Conservation (phyloP, 2,888 invertebrate species). For the Lobophora halterata region DNA sequence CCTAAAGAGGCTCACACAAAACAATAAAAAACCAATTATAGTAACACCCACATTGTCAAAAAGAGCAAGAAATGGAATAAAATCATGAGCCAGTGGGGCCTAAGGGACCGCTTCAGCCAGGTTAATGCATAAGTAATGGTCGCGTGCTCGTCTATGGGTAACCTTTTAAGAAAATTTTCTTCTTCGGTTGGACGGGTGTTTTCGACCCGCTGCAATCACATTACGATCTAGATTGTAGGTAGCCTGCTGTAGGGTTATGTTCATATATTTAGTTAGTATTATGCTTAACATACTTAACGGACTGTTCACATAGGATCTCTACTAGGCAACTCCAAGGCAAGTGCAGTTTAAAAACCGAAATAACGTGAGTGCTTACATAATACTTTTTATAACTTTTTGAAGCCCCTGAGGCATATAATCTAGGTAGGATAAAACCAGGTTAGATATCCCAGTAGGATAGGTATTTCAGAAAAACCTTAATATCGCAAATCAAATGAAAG, state of each 20-base stretch:
- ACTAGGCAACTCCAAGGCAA: too few species aligned
- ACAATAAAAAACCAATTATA: conserved; percentile 27
- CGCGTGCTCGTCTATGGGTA: conserved; percentile 58
- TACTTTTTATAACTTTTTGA: too few species aligned
- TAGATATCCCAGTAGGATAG: too few species aligned
- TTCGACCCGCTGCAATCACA: conserved; percentile 29
- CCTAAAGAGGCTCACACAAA: not conserved
- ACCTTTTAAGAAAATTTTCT: conserved; percentile 62
- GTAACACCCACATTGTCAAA: conserved; percentile 32
- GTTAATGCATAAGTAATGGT: conserved; percentile 83
- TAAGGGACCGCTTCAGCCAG: conserved; percentile 76
- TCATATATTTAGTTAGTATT: too few species aligned
- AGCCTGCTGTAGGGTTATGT: conserved; percentile 4
- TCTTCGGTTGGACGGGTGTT: conserved; percentile 27
- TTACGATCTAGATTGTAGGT: conserved; percentile 16
- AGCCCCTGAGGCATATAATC: too few species aligned
- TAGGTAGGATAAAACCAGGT: too few species aligned
- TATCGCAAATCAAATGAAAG: too few species aligned
- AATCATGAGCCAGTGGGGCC: conserved; percentile 58
- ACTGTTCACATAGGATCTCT: too few species aligned
- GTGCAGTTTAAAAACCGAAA: too few species aligned
- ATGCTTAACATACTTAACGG: too few species aligned
- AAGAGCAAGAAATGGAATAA: conserved; percentile 51
- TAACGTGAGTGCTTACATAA: too few species aligned
- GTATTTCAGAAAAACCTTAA: too few species aligned